A percentile compares a stretch with the other conserved stretches of the same genome.
Conservation (phyloP, 2,797 vertebrate species). For the Rhadinocentrus ornatus region DNA sequence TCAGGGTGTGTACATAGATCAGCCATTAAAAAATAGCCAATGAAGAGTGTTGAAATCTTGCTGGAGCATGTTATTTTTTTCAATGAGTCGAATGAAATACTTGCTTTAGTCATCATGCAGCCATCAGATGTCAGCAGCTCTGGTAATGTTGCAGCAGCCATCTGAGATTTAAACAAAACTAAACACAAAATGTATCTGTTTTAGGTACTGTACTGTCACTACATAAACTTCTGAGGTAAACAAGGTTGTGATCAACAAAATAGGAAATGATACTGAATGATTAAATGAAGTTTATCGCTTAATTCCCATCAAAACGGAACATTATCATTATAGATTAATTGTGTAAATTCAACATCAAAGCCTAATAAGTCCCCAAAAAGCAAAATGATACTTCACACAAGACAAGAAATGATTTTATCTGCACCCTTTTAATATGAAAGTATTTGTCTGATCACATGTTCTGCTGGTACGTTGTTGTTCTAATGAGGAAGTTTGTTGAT, state of each 20-base stretch:
- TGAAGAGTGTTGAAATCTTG: not conserved
- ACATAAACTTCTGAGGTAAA: not conserved
- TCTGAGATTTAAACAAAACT: not conserved
- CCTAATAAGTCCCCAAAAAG: not conserved
- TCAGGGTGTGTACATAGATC: not conserved
- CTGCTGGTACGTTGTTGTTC: not conserved
- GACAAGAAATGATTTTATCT: not conserved
- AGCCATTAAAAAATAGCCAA: not conserved
- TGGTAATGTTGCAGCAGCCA: not conserved
- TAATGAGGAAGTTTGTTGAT: not conserved
- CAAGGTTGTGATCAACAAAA: slow-evolving; percentile 1
- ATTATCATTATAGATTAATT: not conserved
- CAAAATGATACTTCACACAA: not conserved
- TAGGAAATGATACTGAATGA: slow-evolving; percentile 12
- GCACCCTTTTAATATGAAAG: not conserved
- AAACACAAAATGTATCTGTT: not conserved
- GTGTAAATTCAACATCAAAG: not conserved
- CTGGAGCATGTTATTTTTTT: not conserved
- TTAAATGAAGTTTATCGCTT: not conserved
- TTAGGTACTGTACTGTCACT: not conserved
- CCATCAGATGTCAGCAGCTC: not conserved
- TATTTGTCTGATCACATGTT: not conserved
- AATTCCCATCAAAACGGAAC: not conserved
- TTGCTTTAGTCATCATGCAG: not conserved
- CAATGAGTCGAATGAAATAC: slow-evolving; percentile 16